Evolutionary conservation across 2,888 invertebrate species (phyloP).

Genomic region (Metalampra italica): DNA sequence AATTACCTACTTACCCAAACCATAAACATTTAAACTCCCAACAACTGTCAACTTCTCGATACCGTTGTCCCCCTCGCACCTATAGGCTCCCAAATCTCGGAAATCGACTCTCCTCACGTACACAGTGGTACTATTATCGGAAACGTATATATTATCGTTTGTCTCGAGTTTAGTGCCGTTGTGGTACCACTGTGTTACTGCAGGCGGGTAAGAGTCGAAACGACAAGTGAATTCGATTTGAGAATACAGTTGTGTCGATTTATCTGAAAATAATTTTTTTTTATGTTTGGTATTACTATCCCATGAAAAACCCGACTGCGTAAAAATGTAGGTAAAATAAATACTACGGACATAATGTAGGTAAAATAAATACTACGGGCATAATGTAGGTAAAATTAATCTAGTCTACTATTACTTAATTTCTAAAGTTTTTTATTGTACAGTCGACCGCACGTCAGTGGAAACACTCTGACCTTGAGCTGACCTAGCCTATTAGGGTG

Average conservation of each 20-base stretch:
- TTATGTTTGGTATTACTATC: no score
- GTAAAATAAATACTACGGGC: no score
- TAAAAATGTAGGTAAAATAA: no score
- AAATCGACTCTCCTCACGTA: constrained; percentile 46
- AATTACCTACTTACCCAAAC: constrained; percentile 44
- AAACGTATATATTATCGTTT: constrained; percentile 27
- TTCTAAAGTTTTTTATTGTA: no score
- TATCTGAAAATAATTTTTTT: constrained; percentile 53
- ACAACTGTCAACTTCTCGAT: constrained; percentile 42
- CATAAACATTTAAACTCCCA: constrained; percentile 42
- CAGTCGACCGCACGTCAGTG: no score
- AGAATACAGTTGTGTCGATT: constrained; percentile 44
- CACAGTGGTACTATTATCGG: constrained; percentile 34
- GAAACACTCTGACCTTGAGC: no score
- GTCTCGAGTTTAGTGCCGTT: constrained; percentile 39
- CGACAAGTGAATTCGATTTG: constrained; percentile 40
- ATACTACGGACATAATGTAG: no score
- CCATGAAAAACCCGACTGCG: no score
- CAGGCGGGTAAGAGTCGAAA: constrained; percentile 39
- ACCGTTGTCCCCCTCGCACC: constrained; percentile 73
- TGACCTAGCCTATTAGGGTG: no score
- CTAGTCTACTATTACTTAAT: no score
- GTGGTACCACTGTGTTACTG: constrained; percentile 46
- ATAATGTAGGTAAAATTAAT: no score
- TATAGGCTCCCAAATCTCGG: constrained; percentile 64